These are phyloP conservation scores for Gymnoscopelus microlampas DNA, from an alignment of 2,797 vertebrate species.

Conservation along the genomic window DNA sequence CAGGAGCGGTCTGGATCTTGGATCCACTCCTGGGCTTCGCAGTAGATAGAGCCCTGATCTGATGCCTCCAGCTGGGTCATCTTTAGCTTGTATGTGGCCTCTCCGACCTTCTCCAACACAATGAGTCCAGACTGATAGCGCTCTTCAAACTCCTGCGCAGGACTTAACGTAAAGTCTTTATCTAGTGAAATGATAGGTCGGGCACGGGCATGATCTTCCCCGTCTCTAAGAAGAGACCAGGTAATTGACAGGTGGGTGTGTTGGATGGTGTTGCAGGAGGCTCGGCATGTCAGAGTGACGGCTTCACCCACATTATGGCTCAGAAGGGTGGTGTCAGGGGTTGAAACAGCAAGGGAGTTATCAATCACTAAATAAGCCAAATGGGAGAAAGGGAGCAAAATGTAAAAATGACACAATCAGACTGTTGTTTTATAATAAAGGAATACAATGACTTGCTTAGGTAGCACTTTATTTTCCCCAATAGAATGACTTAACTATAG, in stretches of 20 bases:
- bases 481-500: background rate
- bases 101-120: slow-evolving; percentile 77
- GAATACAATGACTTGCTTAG: background rate
- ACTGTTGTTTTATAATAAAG: background rate
- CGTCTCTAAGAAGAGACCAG: slow-evolving; percentile 81
- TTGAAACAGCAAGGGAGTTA: slow-evolving; percentile 82
- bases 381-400: slow-evolving; percentile 29
- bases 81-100: slow-evolving; percentile 71
- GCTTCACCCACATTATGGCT: slow-evolving; percentile 76
- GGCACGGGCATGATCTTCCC: slow-evolving; percentile 12
- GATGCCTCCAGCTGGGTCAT: slow-evolving; percentile 68
- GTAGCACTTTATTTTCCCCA: background rate
- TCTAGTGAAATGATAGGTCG: slow-evolving; percentile 71
- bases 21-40: slow-evolving; percentile 80
- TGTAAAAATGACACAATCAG: background rate
- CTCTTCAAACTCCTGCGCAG: slow-evolving; percentile 68
- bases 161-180: slow-evolving; percentile 73
- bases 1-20: slow-evolving; percentile 82
- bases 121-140: slow-evolving; percentile 70
- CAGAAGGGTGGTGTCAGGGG: slow-evolving; percentile 55
- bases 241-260: slow-evolving; percentile 91
- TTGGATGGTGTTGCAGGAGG: slow-evolving; percentile 85
- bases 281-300: slow-evolving; percentile 84
- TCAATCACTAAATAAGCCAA: slow-evolving; percentile 82
- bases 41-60: slow-evolving; percentile 78